Conservation (phyloP, 2,797 vertebrate genomes). For the Synaphobranchus kaupii region DNA sequence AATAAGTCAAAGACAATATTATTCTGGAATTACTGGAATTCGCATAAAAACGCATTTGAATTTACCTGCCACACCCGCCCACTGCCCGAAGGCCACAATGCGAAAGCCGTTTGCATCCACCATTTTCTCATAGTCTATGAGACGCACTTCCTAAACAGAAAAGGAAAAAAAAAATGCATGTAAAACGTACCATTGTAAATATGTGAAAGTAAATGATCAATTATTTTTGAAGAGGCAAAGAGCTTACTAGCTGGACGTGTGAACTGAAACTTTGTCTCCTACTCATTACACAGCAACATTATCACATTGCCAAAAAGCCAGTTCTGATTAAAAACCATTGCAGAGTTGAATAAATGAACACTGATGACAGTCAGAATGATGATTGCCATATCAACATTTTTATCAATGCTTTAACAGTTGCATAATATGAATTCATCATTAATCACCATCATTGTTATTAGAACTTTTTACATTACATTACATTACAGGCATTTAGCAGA, state of each 20-base stretch:
- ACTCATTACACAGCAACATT: neutral
- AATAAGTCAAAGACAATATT: neutral
- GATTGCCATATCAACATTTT: neutral
- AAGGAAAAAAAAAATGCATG: slow-evolving; percentile 1
- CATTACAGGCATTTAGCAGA: too few relatives aligned
- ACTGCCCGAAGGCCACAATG: slow-evolving; percentile 95
- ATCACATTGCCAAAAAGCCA: neutral
- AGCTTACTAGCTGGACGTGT: neutral
- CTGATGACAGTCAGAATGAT: neutral
- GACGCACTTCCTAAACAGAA: slow-evolving; percentile 84
- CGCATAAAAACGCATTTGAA: neutral
- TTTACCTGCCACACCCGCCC: slow-evolving; percentile 96
- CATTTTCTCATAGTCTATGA: slow-evolving; percentile 99
- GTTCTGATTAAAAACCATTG: neutral
- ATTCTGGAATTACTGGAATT: neutral
- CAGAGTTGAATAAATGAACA: neutral
- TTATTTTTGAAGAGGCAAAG: neutral
- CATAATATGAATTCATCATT: neutral
- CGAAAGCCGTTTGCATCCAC: slow-evolving; percentile 88
- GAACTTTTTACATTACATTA: too few relatives aligned
- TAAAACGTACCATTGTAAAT: neutral
- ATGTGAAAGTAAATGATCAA: neutral
- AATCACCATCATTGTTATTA: neutral
- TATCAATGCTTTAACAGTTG: neutral
- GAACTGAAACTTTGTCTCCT: neutral